Base-by-base conservation (phyloP, 2,113 vertebrate genomes). In the Chunga burmeisteri region DNA sequence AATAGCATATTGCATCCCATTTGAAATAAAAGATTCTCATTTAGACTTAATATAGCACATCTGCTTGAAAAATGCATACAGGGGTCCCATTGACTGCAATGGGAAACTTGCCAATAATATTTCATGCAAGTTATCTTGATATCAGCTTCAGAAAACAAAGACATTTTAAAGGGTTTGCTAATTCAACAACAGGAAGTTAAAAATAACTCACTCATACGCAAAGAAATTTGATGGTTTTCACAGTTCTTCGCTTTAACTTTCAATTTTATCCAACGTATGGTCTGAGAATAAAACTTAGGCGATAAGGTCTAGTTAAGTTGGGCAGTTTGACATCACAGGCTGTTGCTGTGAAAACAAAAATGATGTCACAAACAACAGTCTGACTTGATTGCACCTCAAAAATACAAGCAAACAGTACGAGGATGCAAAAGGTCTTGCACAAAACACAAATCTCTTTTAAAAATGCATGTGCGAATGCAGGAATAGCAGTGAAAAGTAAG, bases 81-180 rank as follows among this genome's bases (percentile, higher is more conserved):
- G 95, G 66, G 88, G 46, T 96, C 73, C 73, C 81, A 96, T 89
- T 95, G 94, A 95, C 70, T 79, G 93, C 74, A 81, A 16, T 0
- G 49, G 94, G 91, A 94, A 95, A 59, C 50, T 93, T 88, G 88
- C 95, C 95, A 96, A 92, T 63, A 95, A 96, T 89, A 94, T 94
- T 95, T 94, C 81, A 81, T 58, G 78, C 83, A 91, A 89, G 44
- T 94, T 95, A 94, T 95, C 93, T 80, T 65, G 58, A 20, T 86
- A 93, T 46, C 86, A 77, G 84, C 87, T 90, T 91, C 0, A 0
- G 52, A 95, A 97, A 95, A 96, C 70, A 87, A 65, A 97, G 86
- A n/a, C 34, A 18, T 95, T 89, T 93, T 91, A 85, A 40, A 88
- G 46, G 20, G 36, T 80, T 40, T 7, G 9, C 25, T 83, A 91